These are phyloP conservation scores for Odocoileus hemionus DNA, from an alignment of 2,113 vertebrate species.

Conservation along the genomic window DNA sequence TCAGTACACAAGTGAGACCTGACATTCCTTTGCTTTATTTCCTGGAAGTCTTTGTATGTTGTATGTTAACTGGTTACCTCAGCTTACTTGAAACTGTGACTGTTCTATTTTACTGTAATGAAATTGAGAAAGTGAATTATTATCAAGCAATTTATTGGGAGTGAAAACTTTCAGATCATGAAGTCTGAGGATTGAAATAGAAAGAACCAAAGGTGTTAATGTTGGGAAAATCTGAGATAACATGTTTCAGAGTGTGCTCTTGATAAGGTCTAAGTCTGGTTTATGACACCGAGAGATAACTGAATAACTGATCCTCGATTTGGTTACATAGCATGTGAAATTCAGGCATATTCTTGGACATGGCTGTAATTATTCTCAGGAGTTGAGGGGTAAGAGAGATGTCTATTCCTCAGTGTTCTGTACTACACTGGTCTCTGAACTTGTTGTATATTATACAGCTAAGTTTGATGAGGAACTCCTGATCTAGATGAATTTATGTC, in stretches of 20 bases:
- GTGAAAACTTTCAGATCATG: background rate
- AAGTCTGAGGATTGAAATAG: background rate
- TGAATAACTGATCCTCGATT: background rate
- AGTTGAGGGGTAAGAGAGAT: background rate
- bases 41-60: background rate
- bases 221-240: background rate
- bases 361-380: background rate
- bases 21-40: background rate
- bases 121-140: constrained; percentile 5
- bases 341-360: background rate
- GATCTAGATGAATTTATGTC: background rate
- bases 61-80: background rate
- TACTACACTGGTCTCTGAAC: background rate
- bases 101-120: background rate
- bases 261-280: background rate
- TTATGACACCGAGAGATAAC: background rate
- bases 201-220: background rate
- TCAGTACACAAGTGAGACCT: background rate
- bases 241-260: background rate
- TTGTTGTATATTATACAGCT: background rate
- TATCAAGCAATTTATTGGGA: background rate
- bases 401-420: background rate
- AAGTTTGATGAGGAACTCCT: background rate
- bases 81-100: constrained; percentile 14
- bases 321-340: background rate